Evolutionary conservation across 2,113 vertebrate species (phyloP).

Genomic region (Rhagologus leucostigma): DNA sequence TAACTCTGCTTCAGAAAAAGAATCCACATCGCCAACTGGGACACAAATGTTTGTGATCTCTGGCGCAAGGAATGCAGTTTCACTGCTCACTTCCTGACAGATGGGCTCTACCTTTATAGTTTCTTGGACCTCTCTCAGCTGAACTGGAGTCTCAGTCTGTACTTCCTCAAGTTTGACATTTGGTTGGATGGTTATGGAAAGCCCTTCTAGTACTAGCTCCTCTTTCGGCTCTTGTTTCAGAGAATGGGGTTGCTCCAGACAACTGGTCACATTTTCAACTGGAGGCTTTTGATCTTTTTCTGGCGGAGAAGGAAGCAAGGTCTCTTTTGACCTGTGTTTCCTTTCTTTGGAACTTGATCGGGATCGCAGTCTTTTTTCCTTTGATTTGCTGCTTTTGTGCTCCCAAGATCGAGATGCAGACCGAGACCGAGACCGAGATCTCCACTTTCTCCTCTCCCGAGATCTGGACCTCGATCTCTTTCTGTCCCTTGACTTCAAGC

Average conservation of each 20-base stretch:
- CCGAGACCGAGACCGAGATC: neutral
- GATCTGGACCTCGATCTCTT: constrained; percentile 71
- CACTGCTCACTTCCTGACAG: constrained; percentile 31
- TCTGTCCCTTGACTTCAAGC: constrained; percentile 54
- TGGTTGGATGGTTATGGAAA: constrained; percentile 43
- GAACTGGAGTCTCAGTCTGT: neutral
- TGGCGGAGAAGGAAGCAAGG: neutral
- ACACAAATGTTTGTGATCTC: constrained; percentile 47
- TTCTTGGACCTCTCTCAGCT: constrained; percentile 46
- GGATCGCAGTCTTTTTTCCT: constrained; percentile 63
- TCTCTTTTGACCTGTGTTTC: constrained; percentile 52
- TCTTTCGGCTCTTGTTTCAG: constrained; percentile 13
- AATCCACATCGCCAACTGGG: constrained; percentile 27
- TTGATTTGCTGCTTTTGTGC: constrained; percentile 63
- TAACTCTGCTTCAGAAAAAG: constrained; percentile 47
- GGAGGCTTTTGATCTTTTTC: constrained; percentile 7
- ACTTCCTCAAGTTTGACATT: neutral
- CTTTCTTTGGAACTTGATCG: constrained; percentile 80
- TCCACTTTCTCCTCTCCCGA: constrained; percentile 71
- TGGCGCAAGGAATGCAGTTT: neutral
- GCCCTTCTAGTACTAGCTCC: constrained; percentile 13
- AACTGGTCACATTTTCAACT: neutral
- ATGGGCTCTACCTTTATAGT: constrained; percentile 19
- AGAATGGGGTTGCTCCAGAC: neutral
- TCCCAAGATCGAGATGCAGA: constrained; percentile 31